Evolutionary conservation across 1,140 invertebrate species (phyloP), one percentile per base, ranked within the genome.

Genomic region (Drosophila funebris): DNA sequence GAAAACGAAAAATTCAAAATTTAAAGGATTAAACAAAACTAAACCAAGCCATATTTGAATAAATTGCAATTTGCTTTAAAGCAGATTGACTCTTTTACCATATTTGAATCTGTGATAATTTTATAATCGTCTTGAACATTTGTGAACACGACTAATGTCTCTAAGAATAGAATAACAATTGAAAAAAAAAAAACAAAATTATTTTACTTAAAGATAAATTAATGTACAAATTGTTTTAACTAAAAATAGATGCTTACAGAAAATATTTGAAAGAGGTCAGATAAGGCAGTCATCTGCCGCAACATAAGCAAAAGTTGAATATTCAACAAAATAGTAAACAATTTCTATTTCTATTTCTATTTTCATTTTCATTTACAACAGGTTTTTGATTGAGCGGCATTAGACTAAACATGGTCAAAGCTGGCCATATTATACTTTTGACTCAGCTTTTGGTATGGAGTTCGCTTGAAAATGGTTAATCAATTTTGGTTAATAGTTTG

Each of bases 351-450:
- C 24, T 43, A 56, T 29, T 58, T 36, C 29, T 39, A 63, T 48
- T 31, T 24, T 33, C 11, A 52, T 70, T 53, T 61, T 58, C 1
- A 68, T 66, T 71, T 71, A 46, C 62, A 76, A 70, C 75, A 76
- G 76, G 69, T 71, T 46, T 48, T 67, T 29, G 74, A 57, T 62
- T 58, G 74, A 61, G 57, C 52, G 29, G 33, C 54, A 80, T 63
- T 56, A 52, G 11, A 64, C 18, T 20, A 33, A 73, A 58, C 44
- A 87, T 87, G 83, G 83, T 73, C 83, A 88, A 52, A 64, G 46
- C 82, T 69, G 83, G 83, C 83, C 84, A 79, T 62, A 58, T 83
- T 57, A 71, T 85, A 56, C 33, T 60, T 46, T 83, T 87, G 72
- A 64, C 76, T 70, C 81, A 89, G 66, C 67, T 87, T 63, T 73